Evolutionary conservation across 2,113 vertebrate species (phyloP).

Genomic region (Pelvicachromis taeniatus): DNA sequence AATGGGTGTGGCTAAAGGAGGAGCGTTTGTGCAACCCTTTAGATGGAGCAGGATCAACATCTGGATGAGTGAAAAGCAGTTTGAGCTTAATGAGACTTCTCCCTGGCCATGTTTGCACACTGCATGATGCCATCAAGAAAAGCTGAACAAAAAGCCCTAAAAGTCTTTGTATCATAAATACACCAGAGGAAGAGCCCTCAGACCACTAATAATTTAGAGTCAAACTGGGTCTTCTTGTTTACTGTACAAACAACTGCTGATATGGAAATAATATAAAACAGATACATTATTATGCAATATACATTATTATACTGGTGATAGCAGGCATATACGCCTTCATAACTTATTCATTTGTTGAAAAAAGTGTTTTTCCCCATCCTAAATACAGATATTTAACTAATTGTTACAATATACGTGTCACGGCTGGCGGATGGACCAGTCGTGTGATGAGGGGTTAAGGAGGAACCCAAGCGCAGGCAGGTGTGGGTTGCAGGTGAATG

Average conservation of each 20-base stretch:
- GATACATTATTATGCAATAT: background rate
- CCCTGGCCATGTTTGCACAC: background rate
- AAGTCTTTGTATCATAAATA: background rate
- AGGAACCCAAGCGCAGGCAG: no score
- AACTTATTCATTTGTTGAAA: background rate
- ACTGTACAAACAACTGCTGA: background rate
- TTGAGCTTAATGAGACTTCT: background rate
- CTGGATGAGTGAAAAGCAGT: background rate
- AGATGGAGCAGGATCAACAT: background rate
- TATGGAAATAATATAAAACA: background rate
- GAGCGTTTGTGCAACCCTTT: background rate
- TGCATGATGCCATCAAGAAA: no score
- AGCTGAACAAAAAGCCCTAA: background rate
- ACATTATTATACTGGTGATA: background rate
- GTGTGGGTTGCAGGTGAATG: no score
- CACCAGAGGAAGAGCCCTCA: background rate
- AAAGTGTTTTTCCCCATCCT: fast-evolving
- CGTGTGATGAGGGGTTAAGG: no score
- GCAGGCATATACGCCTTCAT: background rate
- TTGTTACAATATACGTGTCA: no score
- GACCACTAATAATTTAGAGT: background rate
- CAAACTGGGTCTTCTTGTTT: background rate
- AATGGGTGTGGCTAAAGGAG: background rate
- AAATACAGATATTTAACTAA: background rate
- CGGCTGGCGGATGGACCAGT: no score